Base-by-base conservation (phyloP, 2,888 invertebrate species). In the Lasioglossum morio region DNA sequence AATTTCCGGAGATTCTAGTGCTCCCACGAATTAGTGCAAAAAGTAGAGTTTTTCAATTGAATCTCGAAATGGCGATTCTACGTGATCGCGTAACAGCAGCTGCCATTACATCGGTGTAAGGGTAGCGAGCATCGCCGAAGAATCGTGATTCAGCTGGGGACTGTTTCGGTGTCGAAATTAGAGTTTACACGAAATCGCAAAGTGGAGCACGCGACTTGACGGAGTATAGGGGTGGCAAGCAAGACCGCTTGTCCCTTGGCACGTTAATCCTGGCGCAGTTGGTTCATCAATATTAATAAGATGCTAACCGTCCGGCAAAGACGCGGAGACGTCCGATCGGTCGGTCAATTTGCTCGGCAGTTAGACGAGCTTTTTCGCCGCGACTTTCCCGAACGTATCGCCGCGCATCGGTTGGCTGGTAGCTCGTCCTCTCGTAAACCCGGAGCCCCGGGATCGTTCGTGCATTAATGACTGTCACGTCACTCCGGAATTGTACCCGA, bases 261-360 rank as follows among this genome's bases (percentile, higher is more conserved):
- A 87, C 89, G 91, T 92, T 92, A 90, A 90, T 90, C 88, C 89
- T 85, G 83, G 86, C 85, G 87, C 87, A 81, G 86, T 88, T 82
- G 90, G 89, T 87, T 88, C 91, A 92, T 92, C 92, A 91, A 92
- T 92, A 92, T 92, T 92, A 92, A 92, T 92, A 92, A 92, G 92
- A 91, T 87, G 86, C 84, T 87, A 87, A 88, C 82, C 75, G 86
- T 40, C 69, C 86, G 69, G 73, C 63, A 73, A 69, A 81, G 70
- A 76, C 14, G 79, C 76, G 43, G 83, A 77, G 80, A 85, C 43
- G 77, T 69, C 48, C 80, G 89, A 89, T 88, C 84, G 86, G 75
- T 73, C 80, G 82, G 78, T 77, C 88, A 86, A 90, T 90, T 89
- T 90, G 84, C 86, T 72, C 72, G 75, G 72, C 53, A 72, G 83